Evolutionary conservation across 2,797 vertebrate genomes (phyloP).

Genomic region (Anabas testudineus): DNA sequence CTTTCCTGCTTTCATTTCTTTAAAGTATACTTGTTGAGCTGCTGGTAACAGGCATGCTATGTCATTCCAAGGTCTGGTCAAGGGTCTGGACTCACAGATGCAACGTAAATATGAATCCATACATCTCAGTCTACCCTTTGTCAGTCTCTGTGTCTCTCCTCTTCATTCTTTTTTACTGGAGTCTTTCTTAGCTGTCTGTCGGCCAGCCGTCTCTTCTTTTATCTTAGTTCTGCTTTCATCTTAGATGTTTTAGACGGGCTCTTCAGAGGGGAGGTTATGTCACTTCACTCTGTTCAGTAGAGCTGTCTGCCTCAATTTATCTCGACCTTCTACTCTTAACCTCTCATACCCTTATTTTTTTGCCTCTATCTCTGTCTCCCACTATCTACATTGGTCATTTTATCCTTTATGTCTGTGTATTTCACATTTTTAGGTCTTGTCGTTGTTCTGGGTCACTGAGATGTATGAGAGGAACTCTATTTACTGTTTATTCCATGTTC

Average conservation of each 20-base stretch:
- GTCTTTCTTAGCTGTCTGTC: slow-evolving; percentile 30
- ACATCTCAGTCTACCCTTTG: slow-evolving; percentile 81
- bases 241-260: slow-evolving; percentile 46
- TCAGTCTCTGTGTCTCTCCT: slow-evolving; percentile 46
- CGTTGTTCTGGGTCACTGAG: slow-evolving; percentile 78
- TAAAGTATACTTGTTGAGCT: slow-evolving; percentile 54
- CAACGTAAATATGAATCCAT: slow-evolving; percentile 87
- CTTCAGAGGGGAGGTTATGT: slow-evolving; percentile 54
- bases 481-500: slow-evolving; percentile 67
- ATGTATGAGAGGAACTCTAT: slow-evolving; percentile 82
- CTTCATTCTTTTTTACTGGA: slow-evolving; percentile 33
- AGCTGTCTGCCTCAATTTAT: slow-evolving; percentile 56
- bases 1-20: slow-evolving; percentile 40
- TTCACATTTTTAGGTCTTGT: slow-evolving; percentile 21
- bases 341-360: slow-evolving; percentile 34
- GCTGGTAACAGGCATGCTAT: slow-evolving; percentile 81
- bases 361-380: slow-evolving; percentile 41
- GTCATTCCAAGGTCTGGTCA: slow-evolving; percentile 87
- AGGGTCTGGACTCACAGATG: slow-evolving; percentile 83
- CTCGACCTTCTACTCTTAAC: slow-evolving; percentile 35
- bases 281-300: slow-evolving; percentile 37
- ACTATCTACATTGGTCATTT: slow-evolving; percentile 21
- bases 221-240: slow-evolving; percentile 65
- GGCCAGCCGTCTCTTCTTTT: slow-evolving; percentile 46
- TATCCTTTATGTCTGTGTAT: slow-evolving; percentile 27